Evolutionary conservation across 2,797 vertebrate species (phyloP), one percentile per base, ranked within the genome.

Genomic region (Glyptemys insculpta): DNA sequence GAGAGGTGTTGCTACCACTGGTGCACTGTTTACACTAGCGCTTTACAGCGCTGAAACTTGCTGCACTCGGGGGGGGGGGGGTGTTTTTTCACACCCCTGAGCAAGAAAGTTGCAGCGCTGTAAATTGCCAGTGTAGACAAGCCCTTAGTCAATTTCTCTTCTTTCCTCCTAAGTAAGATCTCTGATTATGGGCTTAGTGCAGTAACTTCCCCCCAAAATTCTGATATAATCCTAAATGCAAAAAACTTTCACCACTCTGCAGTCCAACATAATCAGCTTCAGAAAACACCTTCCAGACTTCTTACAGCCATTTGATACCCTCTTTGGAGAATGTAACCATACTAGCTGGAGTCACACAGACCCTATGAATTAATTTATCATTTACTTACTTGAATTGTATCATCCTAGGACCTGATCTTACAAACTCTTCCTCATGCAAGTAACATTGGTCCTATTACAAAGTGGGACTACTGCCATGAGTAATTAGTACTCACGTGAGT

Each of bases 251-350:
- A 79, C 76, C 59, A 31, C 37, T 53, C 27, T 4, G 3, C 37
- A 88, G 50, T 93, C 91, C 93, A 95, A 16, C 29, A 85, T 12
- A 95, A 96, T 95, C 7, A 94, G 49, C 31, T 57, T 47, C 47
- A 14, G 50, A 88, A 88, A 96, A 50, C 52, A 93, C 50, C 74
- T 92, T 94, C 54, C 93, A 92, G 81, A 87, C 27, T 92, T 94
- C 52, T 62, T 93, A 87, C 49, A 94, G 79, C 12, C 23, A 89
- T 50, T 53, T 81, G 87, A 93, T 90, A 95, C n/a, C 23, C 79
- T 78, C 85, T 92, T 86, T 76, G 91, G 59, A 34, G 34, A 91
- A 59, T 2, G 2, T 53, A 86, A 6, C 59, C 86, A 8, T 44
- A 91, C 72, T 27, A 74, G 23, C 37, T 44, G 79, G 23, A 53